Evolutionary conservation across 1,140 invertebrate species (phyloP).

Genomic region (Anastrepha obliqua): DNA sequence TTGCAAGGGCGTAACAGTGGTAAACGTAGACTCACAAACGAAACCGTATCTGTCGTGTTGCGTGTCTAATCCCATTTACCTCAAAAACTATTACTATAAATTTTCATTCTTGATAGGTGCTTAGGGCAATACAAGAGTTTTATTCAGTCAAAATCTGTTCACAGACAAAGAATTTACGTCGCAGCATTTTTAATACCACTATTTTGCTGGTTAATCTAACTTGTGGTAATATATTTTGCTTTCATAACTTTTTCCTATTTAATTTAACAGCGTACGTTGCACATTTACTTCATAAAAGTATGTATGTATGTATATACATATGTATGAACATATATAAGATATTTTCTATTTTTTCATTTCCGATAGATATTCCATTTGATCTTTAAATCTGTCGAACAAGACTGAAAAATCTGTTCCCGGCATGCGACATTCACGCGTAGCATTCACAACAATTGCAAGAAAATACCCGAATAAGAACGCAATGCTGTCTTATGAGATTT

Average conservation of each 20-base stretch:
- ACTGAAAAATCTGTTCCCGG: conserved; percentile 46
- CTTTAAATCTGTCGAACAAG: conserved; percentile 37
- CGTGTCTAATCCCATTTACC: too few species aligned
- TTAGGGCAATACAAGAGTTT: too few species aligned
- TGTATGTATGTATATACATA: background rate
- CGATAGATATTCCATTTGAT: conserved; percentile 38
- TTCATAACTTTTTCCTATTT: background rate
- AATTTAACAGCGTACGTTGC: background rate
- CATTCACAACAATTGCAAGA: conserved; percentile 18
- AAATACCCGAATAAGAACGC: background rate
- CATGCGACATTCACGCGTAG: conserved; percentile 50
- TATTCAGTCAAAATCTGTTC: too few species aligned
- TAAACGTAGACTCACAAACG: too few species aligned
- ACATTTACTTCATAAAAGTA: background rate
- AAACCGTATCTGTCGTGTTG: too few species aligned
- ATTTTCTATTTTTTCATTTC: background rate
- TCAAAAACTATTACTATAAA: too few species aligned
- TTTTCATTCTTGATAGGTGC: too few species aligned
- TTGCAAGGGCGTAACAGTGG: too few species aligned
- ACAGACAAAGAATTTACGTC: too few species aligned
- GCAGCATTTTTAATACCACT: too few species aligned
- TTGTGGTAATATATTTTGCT: too few species aligned
- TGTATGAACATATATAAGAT: background rate
- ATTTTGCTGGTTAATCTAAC: too few species aligned
- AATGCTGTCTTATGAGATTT: conserved; percentile 2